Percentiles rank a stretch among this genome's conserved stretches.
phyloP scores from a whole-genome alignment of 1,140 invertebrate genomes.

The Brachionus koreanus region DNA sequence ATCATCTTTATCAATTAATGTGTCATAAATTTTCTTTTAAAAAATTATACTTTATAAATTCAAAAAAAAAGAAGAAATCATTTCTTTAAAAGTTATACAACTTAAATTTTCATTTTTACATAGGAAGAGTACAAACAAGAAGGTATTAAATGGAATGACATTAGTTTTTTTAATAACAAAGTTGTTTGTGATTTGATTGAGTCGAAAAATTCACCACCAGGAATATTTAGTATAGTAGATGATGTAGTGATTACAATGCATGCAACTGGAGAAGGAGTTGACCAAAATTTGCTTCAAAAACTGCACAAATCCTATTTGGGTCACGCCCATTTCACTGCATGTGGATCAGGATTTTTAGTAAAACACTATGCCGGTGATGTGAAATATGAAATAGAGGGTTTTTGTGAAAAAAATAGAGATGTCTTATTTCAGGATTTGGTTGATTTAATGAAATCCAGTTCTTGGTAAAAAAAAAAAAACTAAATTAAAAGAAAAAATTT shows the following conservation, averaged over 20 bases:
- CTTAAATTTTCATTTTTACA: constrained; percentile 54
- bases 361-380: constrained; percentile 71
- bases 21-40: too few species aligned
- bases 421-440: constrained; percentile 71
- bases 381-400: constrained; percentile 57
- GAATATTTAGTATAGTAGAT: constrained; percentile 63
- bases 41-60: too few species aligned
- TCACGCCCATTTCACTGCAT: constrained; percentile 66
- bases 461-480: constrained; percentile 62
- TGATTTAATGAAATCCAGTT: constrained; percentile 69
- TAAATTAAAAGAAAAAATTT: neutral
- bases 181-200: constrained; percentile 70
- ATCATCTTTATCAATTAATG: too few species aligned
- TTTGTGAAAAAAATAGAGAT: constrained; percentile 73
- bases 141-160: constrained; percentile 70
- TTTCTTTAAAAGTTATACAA: constrained; percentile 50
- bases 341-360: constrained; percentile 66
- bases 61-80: too few species aligned
- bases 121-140: constrained; percentile 69
- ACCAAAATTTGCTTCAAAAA: constrained; percentile 64
- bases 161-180: constrained; percentile 74
- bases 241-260: constrained; percentile 73
- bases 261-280: constrained; percentile 67
- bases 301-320: constrained; percentile 60
- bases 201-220: constrained; percentile 57